phyloP scores from a whole-genome alignment of 2,113 vertebrate species.

The Spheniscus mendiculus region DNA sequence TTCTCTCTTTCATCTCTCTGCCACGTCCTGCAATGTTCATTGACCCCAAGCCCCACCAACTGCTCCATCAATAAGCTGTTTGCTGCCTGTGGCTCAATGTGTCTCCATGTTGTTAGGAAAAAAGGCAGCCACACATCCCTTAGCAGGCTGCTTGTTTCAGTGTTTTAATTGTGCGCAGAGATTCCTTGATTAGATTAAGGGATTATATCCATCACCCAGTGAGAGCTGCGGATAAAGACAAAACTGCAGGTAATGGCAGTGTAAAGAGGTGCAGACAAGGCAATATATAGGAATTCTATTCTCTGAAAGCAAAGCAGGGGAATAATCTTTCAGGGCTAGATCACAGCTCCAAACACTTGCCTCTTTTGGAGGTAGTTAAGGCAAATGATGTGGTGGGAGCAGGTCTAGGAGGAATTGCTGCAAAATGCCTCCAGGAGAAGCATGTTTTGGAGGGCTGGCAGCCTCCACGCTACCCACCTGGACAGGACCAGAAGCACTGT shows the following conservation, averaged over 20 bases:
- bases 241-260: background rate
- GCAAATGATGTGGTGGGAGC: background rate
- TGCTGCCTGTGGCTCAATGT: background rate
- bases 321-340: background rate
- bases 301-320: background rate
- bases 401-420: background rate
- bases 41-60: background rate
- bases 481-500: background rate
- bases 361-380: background rate
- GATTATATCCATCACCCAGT: background rate
- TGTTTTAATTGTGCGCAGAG: background rate
- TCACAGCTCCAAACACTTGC: background rate
- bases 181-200: background rate
- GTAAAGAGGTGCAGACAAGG: background rate
- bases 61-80: background rate
- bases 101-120: background rate
- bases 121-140: background rate
- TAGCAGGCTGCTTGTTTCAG: background rate
- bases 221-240: background rate
- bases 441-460: background rate
- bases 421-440: background rate
- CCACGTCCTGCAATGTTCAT: background rate
- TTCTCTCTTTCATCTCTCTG: background rate
- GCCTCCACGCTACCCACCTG: background rate
- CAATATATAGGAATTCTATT: background rate